phyloP scores from a whole-genome alignment of 1,140 invertebrate species.

The Brachionus plicatilis region DNA sequence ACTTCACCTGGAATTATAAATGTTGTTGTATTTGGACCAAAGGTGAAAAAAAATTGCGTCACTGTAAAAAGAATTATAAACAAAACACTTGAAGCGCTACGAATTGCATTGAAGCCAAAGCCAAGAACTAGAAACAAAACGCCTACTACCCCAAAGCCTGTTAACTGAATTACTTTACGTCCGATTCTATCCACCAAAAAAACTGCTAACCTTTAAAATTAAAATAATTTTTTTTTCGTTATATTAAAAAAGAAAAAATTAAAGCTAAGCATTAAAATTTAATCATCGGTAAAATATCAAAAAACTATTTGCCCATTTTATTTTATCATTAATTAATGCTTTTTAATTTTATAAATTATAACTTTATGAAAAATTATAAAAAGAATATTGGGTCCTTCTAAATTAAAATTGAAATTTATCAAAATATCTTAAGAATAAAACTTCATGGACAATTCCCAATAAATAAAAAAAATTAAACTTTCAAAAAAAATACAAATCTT shows the following conservation, averaged over 20 bases:
- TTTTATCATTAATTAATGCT: too few species aligned
- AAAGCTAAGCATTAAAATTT: too few species aligned
- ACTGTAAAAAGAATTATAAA: conserved; percentile 18
- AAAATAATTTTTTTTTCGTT: background rate
- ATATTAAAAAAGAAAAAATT: background rate
- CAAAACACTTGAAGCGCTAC: background rate
- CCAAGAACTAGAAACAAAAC: conserved; percentile 2
- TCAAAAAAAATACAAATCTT: too few species aligned
- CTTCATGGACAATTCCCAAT: too few species aligned
- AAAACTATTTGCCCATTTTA: too few species aligned
- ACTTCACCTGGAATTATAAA: conserved; percentile 37
- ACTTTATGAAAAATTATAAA: too few species aligned
- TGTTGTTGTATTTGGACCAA: conserved; percentile 37
- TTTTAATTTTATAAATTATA: too few species aligned
- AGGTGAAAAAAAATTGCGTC: conserved; percentile 30
- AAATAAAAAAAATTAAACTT: too few species aligned
- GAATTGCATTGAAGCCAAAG: background rate
- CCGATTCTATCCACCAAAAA: conserved; percentile 19
- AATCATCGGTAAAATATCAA: too few species aligned
- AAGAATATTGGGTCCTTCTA: too few species aligned
- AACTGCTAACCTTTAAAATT: background rate
- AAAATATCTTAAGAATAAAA: too few species aligned
- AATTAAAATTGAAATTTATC: too few species aligned
- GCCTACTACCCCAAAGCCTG: conserved; percentile 7
- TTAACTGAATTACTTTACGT: conserved; percentile 18